Evolutionary conservation across 2,797 vertebrate species (phyloP).

Genomic region (Sebastes paucispinis): DNA sequence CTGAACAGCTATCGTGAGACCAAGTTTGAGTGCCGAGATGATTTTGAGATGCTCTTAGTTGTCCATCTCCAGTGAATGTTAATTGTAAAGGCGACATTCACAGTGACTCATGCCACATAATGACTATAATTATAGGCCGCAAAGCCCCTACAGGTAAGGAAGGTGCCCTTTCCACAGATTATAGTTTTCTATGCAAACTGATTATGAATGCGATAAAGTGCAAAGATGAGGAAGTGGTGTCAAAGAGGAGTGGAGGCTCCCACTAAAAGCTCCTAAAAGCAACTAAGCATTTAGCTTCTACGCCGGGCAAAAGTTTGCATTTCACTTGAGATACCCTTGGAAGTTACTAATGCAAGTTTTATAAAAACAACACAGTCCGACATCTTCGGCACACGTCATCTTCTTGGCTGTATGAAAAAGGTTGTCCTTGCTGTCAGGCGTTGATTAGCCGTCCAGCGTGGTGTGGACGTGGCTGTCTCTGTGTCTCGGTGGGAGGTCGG

Average conservation of each 20-base stretch:
- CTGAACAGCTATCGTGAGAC: slow-evolving; percentile 34
- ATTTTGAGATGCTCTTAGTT: slow-evolving; percentile 45
- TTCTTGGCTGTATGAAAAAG: slow-evolving; percentile 31
- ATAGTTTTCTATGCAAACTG: slow-evolving; percentile 58
- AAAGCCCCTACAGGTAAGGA: slow-evolving; percentile 52
- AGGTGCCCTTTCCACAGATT: slow-evolving; percentile 61
- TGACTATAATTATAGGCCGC: slow-evolving; percentile 65
- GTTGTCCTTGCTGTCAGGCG: slow-evolving; percentile 67
- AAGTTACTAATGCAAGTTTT: slow-evolving; percentile 51
- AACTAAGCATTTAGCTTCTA: slow-evolving; percentile 21
- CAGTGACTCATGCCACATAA: slow-evolving; percentile 65
- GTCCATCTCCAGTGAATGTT: slow-evolving; percentile 42
- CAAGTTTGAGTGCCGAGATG: slow-evolving; percentile 52
- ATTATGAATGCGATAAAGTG: slow-evolving; percentile 59
- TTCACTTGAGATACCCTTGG: slow-evolving; percentile 58
- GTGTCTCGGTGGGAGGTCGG: slow-evolving; percentile 56
- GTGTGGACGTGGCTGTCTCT: slow-evolving; percentile 63
- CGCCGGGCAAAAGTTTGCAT: slow-evolving; percentile 14
- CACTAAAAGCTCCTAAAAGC: slow-evolving; percentile 31
- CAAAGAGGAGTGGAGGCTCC: slow-evolving; percentile 4
- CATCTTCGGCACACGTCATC: slow-evolving; percentile 8
- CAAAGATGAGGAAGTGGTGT: slow-evolving; percentile 21
- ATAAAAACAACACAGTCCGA: slow-evolving; percentile 32
- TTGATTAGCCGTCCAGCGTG: slow-evolving; percentile 61
- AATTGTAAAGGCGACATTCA: slow-evolving; percentile 55